Conservation (phyloP, 2,113 vertebrate species). For the Copsychus sechellarum region DNA sequence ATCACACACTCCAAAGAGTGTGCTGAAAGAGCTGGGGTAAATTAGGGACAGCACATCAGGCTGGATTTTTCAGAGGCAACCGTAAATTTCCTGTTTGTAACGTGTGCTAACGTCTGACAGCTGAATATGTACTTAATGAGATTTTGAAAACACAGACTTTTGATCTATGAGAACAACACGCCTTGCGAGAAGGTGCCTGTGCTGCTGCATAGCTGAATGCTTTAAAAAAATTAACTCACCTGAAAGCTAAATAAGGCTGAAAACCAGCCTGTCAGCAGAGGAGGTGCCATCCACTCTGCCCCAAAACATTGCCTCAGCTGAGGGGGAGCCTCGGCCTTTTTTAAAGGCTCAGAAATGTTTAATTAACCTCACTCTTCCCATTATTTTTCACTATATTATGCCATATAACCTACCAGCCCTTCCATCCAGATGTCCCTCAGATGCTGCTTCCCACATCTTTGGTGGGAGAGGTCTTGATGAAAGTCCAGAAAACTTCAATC, state of each 20-base stretch:
- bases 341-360: not conserved
- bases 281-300: not conserved
- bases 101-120: not conserved
- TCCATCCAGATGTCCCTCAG: not conserved
- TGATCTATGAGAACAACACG: not conserved
- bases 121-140: conserved; percentile 21
- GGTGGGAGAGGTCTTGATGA: not conserved
- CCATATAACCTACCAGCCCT: not conserved
- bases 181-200: not conserved
- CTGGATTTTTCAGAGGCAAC: not conserved
- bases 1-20: not conserved
- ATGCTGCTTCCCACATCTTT: not conserved
- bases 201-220: not conserved
- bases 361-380: not conserved
- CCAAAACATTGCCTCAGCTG: not conserved
- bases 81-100: not conserved
- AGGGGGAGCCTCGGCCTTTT: not conserved
- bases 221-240: not conserved
- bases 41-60: not conserved
- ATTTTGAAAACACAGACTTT: not conserved
- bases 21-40: not conserved
- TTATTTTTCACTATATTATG: not conserved
- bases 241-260: not conserved
- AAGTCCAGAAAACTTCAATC: not conserved
- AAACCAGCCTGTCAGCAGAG: not conserved